These are phyloP conservation scores for Casuarius casuarius DNA, from an alignment of 2,113 vertebrate genomes.

Conservation along the genomic window DNA sequence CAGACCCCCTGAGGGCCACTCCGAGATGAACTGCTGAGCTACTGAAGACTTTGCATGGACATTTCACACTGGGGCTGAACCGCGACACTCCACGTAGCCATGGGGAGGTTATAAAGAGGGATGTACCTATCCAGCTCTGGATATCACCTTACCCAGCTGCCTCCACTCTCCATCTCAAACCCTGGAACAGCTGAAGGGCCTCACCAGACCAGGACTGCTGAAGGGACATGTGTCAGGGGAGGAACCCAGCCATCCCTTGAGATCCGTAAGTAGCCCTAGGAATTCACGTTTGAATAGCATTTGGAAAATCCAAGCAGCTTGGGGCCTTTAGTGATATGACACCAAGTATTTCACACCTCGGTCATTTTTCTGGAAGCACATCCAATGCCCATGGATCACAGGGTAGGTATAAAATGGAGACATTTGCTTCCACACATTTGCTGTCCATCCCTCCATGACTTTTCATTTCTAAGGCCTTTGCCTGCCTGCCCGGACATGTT, in stretches of 20 bases:
- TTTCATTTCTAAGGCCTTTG: slow-evolving; percentile 9
- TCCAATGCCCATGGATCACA: background rate
- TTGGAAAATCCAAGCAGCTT: slow-evolving; percentile 6
- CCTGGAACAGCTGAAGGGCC: background rate
- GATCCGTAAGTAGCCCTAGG: background rate
- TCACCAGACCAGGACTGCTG: background rate
- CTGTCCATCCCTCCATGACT: background rate
- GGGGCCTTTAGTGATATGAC: background rate
- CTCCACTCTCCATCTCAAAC: background rate
- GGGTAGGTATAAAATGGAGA: background rate
- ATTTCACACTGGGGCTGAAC: background rate
- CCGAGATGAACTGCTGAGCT: background rate
- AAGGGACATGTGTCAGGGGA: background rate
- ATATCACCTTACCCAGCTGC: background rate
- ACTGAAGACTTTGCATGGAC: background rate
- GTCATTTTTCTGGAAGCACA: slow-evolving; percentile 16
- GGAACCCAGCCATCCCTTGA: background rate
- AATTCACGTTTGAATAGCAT: background rate
- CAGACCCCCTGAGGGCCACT: background rate
- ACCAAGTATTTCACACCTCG: background rate
- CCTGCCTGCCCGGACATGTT: slow-evolving; percentile 36
- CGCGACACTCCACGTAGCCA: accelerated
- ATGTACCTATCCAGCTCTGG: background rate
- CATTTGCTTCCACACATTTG: slow-evolving; percentile 18
- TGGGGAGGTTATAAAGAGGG: background rate